Conservation (phyloP, 2,113 vertebrate species). For the Burhinus oedicnemus region DNA sequence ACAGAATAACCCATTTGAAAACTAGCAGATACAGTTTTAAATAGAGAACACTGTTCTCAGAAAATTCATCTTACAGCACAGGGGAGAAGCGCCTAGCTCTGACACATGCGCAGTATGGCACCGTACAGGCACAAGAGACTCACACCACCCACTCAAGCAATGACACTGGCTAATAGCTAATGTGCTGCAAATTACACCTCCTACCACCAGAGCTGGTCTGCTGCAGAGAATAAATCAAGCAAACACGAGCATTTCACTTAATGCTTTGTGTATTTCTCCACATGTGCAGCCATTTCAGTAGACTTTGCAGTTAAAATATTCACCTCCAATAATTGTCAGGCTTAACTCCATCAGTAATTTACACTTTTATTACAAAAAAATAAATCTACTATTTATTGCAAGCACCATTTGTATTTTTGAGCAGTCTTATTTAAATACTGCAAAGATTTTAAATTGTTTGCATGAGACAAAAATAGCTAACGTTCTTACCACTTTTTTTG, state of each 20-base stretch:
- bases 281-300: background rate
- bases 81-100: slow-evolving; percentile 13
- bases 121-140: slow-evolving; percentile 69
- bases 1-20: background rate
- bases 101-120: slow-evolving; percentile 77
- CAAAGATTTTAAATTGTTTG: background rate
- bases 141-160: slow-evolving; percentile 77
- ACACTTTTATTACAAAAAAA: background rate
- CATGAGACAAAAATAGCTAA: background rate
- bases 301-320: background rate
- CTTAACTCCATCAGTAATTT: background rate
- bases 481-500: background rate
- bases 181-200: slow-evolving; percentile 69
- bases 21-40: slow-evolving; percentile 3
- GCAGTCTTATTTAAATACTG: background rate
- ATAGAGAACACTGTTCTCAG: background rate
- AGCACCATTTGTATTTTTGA: background rate
- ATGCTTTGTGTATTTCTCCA: slow-evolving; percentile 24
- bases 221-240: slow-evolving; percentile 42
- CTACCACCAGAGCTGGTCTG: slow-evolving; percentile 56
- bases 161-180: slow-evolving; percentile 77
- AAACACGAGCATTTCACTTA: background rate
- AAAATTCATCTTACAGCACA: background rate
- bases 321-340: background rate
- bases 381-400: background rate